Base-by-base conservation (phyloP, 53 echinoderm and acorn worm species). In the Crossaster papposus region DNA sequence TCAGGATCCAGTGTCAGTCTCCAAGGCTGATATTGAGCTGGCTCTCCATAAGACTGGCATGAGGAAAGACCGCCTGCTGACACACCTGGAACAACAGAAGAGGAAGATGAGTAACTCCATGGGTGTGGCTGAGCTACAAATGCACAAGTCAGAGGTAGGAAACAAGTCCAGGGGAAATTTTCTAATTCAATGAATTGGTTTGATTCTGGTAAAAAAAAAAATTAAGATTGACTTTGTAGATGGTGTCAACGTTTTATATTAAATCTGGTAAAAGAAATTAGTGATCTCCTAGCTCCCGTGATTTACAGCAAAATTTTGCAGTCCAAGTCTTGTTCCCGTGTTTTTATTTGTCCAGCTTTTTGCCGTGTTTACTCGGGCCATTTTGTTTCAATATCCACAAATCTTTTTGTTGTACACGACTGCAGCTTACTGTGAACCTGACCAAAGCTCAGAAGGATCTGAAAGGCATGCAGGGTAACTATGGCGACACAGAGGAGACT, bases 11-110 rank as follows among this genome's bases (percentile, higher is more conserved):
- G 82, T 90, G 36, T 92, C 85, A 52, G 92, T 94, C n/a, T 90
- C 94, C 83, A 92, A 92, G 79, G 90, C 93, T 51, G 95, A 95
- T 68, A 90, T 95, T 36, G 96, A 96, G 70, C 89, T 90, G 54
- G 94, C 93, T 26, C 79, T 96, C 11, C 83, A 93, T 63, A 91
- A 92, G 65, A 88, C 90, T 44, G 92, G 93, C 51, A 89, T 88
- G 79, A 52, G 89, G 20, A 95, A 95, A 82, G 90, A 91, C 36
- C 90, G 79, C 51, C 89, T 92, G 89, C 58, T 90, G 64, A 93
- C 85, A 35, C 86, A 90, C 38, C 86, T 90, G 74, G 90, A 87
- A 74, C 86, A 90, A 64, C 89, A 93, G 86, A 80, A 63, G 74
- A 76, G 81, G 55, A 79, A 83, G 50, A 53, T 93, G 28, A 58